Conservation (phyloP, 2,888 invertebrate species). For the Aspidiotus rigidus region DNA sequence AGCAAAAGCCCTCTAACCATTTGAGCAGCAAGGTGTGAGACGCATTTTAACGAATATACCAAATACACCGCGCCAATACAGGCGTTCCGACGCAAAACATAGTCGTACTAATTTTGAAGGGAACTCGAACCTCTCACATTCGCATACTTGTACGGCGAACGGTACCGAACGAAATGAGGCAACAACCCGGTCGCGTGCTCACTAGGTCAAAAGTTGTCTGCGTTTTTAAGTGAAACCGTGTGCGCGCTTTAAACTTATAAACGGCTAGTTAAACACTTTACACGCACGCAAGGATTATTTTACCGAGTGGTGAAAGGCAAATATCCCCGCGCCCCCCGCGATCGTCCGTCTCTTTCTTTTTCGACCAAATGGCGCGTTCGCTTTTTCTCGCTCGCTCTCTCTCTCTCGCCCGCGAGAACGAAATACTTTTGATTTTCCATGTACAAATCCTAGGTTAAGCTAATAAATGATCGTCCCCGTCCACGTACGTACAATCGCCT, state of each 20-base stretch:
- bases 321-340: not conserved
- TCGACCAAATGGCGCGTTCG: not conserved
- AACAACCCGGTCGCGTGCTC: constrained; percentile 9
- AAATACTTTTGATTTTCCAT: constrained; percentile 32
- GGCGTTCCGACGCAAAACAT: too few species aligned
- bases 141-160: too few species aligned
- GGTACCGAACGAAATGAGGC: not conserved
- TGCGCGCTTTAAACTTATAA: not conserved
- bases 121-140: too few species aligned
- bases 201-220: constrained; percentile 16
- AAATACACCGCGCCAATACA: too few species aligned
- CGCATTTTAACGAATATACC: too few species aligned
- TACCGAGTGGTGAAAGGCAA: constrained; percentile 31
- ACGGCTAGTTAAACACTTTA: constrained; percentile 27
- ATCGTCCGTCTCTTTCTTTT: not conserved
- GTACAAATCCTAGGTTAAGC: constrained; percentile 33
- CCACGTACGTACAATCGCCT: constrained; percentile 19
- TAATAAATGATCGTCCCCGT: constrained; percentile 28
- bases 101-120: too few species aligned
- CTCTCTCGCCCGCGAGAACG: constrained; percentile 17
- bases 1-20: too few species aligned
- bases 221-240: constrained; percentile 5
- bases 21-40: too few species aligned
- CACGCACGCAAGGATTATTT: constrained; percentile 31
- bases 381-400: not conserved